Evolutionary conservation across 1,140 invertebrate species (phyloP).

Genomic region (Kradibia gibbosae): DNA sequence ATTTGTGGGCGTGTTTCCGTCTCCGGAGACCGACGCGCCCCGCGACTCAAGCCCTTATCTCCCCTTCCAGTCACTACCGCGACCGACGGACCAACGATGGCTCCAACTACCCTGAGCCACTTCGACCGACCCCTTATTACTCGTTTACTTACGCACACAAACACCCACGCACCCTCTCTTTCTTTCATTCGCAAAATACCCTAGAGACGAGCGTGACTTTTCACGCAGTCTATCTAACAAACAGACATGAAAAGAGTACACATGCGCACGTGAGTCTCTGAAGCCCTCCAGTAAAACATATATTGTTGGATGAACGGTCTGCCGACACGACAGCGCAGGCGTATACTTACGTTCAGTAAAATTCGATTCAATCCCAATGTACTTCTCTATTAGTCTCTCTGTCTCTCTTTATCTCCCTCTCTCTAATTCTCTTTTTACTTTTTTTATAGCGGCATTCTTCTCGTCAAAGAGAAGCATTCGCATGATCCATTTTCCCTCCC

Average conservation of each 20-base stretch:
- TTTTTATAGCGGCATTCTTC: neutral
- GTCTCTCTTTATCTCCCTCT: neutral
- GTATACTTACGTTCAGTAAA: conserved; percentile 19
- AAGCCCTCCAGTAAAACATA: conserved; percentile 30
- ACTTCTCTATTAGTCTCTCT: neutral
- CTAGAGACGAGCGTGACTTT: conserved; percentile 50
- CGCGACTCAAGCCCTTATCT: neutral
- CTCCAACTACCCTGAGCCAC: neutral
- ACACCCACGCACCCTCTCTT: neutral
- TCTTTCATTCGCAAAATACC: conserved; percentile 19
- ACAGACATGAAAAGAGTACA: conserved; percentile 12
- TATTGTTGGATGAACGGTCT: conserved; percentile 47
- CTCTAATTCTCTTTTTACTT: neutral
- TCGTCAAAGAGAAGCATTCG: conserved; percentile 5
- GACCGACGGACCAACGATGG: neutral
- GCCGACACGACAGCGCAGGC: conserved; percentile 41
- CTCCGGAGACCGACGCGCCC: conserved; percentile 48
- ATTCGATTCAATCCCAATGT: conserved; percentile 46
- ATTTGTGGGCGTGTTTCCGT: conserved; percentile 50
- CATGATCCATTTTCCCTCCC: conserved; percentile 47
- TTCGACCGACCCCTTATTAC: neutral
- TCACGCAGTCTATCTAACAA: conserved; percentile 33
- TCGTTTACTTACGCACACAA: no score
- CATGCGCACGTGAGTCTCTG: neutral
- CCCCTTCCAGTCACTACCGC: neutral